These are phyloP conservation scores for Podabrus alpinus DNA, from an alignment of 2,888 invertebrate species.

Conservation along the genomic window DNA sequence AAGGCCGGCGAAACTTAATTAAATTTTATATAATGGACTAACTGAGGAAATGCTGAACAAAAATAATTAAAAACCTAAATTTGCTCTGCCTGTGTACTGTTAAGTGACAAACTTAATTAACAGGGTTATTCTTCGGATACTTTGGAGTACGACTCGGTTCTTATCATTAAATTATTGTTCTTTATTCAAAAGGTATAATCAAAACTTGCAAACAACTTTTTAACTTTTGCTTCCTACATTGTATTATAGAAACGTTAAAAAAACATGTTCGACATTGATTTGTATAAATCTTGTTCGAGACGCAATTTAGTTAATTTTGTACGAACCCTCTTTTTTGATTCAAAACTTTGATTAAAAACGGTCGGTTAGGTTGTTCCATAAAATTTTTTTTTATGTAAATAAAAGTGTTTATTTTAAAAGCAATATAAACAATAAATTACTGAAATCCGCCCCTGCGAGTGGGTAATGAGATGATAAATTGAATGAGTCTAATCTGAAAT, in stretches of 20 bases:
- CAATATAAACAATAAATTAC: slow-evolving; percentile 23
- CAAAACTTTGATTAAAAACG: neutral
- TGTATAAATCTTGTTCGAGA: slow-evolving; percentile 1
- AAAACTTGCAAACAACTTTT: slow-evolving; percentile 21
- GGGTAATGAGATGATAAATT: slow-evolving; percentile 56
- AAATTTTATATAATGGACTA: slow-evolving; percentile 60
- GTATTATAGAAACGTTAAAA: neutral
- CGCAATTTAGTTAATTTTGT: slow-evolving; percentile 18
- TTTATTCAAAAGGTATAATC: slow-evolving; percentile 40
- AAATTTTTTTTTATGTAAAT: neutral
- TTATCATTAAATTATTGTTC: slow-evolving; percentile 53
- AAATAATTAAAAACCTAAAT: slow-evolving; percentile 60
- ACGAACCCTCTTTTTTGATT: slow-evolving; percentile 32
- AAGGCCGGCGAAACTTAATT: slow-evolving; percentile 59
- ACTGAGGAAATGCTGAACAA: slow-evolving; percentile 59
- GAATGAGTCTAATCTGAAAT: slow-evolving; percentile 56
- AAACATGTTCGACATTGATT: neutral
- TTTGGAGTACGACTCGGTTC: slow-evolving; percentile 47
- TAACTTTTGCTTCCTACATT: neutral
- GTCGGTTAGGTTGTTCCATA: neutral
- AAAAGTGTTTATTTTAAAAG: neutral
- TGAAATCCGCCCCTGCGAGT: slow-evolving; percentile 24
- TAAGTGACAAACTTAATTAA: slow-evolving; percentile 60
- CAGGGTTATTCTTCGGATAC: slow-evolving; percentile 54
- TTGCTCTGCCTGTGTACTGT: slow-evolving; percentile 54